Evolutionary conservation across 2,113 vertebrate species (phyloP), one percentile per base, ranked within the genome.

Genomic region (Odocoileus hemionus): DNA sequence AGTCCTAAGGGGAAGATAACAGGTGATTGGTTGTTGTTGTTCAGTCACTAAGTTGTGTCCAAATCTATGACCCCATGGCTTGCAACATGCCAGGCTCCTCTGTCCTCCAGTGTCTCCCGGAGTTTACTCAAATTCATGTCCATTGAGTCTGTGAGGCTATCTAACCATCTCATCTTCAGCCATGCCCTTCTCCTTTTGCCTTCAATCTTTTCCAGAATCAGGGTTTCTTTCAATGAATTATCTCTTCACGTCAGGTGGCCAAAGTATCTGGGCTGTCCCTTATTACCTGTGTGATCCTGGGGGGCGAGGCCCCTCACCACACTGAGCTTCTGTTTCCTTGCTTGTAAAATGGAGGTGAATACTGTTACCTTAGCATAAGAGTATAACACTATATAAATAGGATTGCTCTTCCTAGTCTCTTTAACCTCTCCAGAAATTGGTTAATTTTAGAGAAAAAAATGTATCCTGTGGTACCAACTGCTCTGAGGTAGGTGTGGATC

Each of bases 371-470:
- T 1, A 5, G 2, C 1, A 16, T 52, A 61, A 28, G 3, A 15
- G 25, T 25, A 16, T 7, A 13, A n/a, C 1, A 21, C 2, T 26
- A 6, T 7, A 14, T 11, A 13, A 43, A 1, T 9, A 30, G 21
- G 12, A 5, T 1, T 30, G 9, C 25, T 0, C 74, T 55, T 43
- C 6, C 58, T 50, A 7, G 30, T 6, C 54, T 30, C n/a, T 39
- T 70, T 12, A n/a, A 26, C 30, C 36, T 50, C 83, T 26, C 54
- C 33, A 25, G 36, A 25, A 61, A 13, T 30, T 15, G 13, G 86
- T 28, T 43, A 6, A 12, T 3, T 43, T 50, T 64, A 45, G 76
- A 70, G 17, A 26, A 30, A 64, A 82, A 87, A 36, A 14, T 0
- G 2, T 21, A 1, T 36, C 15, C 57, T 28, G n/a, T 25, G 52